Evolutionary conservation across 2,888 invertebrate genomes (phyloP).

Genomic region (Agonum fuliginosum): DNA sequence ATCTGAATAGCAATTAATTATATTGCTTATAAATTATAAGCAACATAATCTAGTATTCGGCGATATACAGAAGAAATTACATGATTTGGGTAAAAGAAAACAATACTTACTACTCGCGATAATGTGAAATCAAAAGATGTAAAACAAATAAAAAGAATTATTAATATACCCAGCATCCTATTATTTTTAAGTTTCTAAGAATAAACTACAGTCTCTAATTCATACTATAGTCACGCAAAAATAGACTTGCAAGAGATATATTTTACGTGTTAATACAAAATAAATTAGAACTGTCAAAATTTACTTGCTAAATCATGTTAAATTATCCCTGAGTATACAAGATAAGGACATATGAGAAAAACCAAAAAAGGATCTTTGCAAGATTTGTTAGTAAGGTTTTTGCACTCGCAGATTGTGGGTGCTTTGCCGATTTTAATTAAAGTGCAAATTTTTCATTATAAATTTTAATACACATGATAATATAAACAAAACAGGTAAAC

Average conservation of each 20-base stretch:
- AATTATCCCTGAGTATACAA: conserved; percentile 20
- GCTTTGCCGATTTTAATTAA: not conserved
- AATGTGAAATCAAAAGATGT: not conserved
- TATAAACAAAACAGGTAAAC: too few species aligned
- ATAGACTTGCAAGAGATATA: not conserved
- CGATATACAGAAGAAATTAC: too few species aligned
- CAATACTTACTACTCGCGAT: too few species aligned
- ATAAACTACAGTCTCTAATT: too few species aligned
- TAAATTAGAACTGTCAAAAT: conserved; percentile 43
- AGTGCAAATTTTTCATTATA: too few species aligned
- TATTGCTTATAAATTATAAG: too few species aligned
- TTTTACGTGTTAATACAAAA: conserved; percentile 19
- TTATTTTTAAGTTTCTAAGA: not conserved
- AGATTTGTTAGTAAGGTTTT: not conserved
- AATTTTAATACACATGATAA: too few species aligned
- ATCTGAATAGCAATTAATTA: too few species aligned
- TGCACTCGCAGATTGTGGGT: not conserved
- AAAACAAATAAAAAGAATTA: not conserved
- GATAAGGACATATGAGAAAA: conserved; percentile 31
- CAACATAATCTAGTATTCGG: too few species aligned
- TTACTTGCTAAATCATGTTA: conserved; percentile 28
- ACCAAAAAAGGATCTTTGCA: not conserved
- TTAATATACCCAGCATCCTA: not conserved
- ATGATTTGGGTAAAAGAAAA: too few species aligned
- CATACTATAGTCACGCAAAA: not conserved